Percentiles rank a stretch among this genome's conserved stretches.
phyloP scores from a whole-genome alignment of 2,113 vertebrate genomes.

The Lucifuga dentata region DNA sequence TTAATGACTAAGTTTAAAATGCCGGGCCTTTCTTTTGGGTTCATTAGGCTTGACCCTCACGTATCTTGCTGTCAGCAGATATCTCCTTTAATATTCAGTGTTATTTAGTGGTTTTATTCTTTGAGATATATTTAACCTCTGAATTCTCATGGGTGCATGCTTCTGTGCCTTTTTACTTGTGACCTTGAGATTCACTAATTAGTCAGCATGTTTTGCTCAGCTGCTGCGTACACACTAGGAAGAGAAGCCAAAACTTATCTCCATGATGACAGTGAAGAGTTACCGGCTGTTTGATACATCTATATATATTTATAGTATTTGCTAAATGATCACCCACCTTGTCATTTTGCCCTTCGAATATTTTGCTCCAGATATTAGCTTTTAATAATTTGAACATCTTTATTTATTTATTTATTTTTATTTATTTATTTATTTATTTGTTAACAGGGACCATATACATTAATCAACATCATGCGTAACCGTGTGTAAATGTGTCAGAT shows the following conservation, averaged over 20 bases:
- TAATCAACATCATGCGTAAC: too few relatives aligned
- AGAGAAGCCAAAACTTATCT: conserved; percentile 22
- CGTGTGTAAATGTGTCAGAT: too few relatives aligned
- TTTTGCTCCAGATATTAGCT: neutral
- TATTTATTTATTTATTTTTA: too few relatives aligned
- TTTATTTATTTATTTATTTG: too few relatives aligned
- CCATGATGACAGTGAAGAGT: conserved; percentile 5
- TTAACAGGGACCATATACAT: too few relatives aligned
- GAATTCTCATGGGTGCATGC: conserved; percentile 45
- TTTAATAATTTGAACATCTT: conserved; percentile 3
- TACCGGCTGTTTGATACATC: conserved; percentile 3
- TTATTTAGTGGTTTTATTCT: conserved; percentile 26
- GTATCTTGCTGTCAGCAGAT: conserved; percentile 18
- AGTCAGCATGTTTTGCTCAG: conserved; percentile 36
- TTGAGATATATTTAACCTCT: conserved; percentile 61
- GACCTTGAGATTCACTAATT: conserved; percentile 56
- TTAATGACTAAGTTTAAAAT: neutral
- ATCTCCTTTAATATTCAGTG: conserved; percentile 42
- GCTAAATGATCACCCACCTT: neutral
- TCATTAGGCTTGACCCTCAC: conserved; percentile 12
- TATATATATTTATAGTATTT: neutral
- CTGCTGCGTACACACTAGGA: conserved; percentile 22
- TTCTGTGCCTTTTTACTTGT: conserved; percentile 39
- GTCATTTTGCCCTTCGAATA: conserved; percentile 2
- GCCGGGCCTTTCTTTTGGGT: too few relatives aligned